Conservation (phyloP, 2,888 invertebrate genomes). For the Scaptomyza tumidula region DNA sequence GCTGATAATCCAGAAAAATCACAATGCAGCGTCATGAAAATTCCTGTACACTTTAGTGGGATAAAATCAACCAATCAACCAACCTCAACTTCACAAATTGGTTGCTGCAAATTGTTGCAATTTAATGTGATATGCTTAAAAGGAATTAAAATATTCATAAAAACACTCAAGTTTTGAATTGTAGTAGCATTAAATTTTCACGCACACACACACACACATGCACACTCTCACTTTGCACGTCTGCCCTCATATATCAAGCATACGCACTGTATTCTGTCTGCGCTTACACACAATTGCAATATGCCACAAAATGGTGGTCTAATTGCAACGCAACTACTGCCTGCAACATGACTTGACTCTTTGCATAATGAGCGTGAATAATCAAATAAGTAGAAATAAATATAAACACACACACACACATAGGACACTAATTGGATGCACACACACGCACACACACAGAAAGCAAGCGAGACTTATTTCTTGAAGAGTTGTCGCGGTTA, state of each 20-base stretch:
- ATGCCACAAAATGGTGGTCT: slow-evolving; percentile 36
- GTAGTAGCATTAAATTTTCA: slow-evolving; percentile 48
- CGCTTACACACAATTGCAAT: slow-evolving; percentile 27
- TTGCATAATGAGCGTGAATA: slow-evolving; percentile 63
- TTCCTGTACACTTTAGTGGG: slow-evolving; percentile 45
- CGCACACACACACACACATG: slow-evolving; percentile 17
- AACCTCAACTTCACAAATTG: not conserved
- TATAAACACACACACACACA: slow-evolving; percentile 25
- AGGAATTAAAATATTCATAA: not conserved
- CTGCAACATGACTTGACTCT: slow-evolving; percentile 39
- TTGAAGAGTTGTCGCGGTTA: slow-evolving; percentile 51
- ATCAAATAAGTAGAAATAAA: slow-evolving; percentile 54
- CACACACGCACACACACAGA: slow-evolving; percentile 38
- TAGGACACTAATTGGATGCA: slow-evolving; percentile 66
- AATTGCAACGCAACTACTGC: slow-evolving; percentile 37
- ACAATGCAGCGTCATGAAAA: slow-evolving; percentile 52
- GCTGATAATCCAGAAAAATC: slow-evolving; percentile 70
- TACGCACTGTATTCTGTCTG: slow-evolving; percentile 44
- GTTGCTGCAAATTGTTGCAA: slow-evolving; percentile 36
- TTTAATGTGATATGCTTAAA: slow-evolving; percentile 21
- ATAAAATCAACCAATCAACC: not conserved
- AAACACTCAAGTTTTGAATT: slow-evolving; percentile 23
- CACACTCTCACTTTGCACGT: slow-evolving; percentile 8
- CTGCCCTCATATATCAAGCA: slow-evolving; percentile 40
- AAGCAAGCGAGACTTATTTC: slow-evolving; percentile 30